phyloP scores from a whole-genome alignment of 2,113 vertebrate genomes.

The Percopsis transmontana region DNA sequence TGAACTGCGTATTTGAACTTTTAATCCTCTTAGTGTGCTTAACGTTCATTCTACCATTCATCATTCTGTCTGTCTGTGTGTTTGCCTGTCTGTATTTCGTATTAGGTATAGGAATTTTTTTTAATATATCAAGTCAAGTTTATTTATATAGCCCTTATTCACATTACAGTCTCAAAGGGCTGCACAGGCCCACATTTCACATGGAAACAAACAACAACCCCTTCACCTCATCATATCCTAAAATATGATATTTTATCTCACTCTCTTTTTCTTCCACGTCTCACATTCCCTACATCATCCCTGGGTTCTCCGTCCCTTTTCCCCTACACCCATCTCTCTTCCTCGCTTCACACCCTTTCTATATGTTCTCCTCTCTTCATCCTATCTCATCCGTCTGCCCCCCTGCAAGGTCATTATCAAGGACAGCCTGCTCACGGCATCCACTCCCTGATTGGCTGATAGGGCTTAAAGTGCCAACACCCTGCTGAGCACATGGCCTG shows the following conservation, averaged over 20 bases:
- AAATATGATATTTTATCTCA: not conserved
- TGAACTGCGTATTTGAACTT: slow-evolving; percentile 60
- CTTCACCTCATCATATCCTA: not conserved
- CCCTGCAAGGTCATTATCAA: slow-evolving; percentile 80
- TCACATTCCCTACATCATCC: slow-evolving; percentile 7
- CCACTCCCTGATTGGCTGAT: slow-evolving; percentile 71
- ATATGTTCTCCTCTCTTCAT: slow-evolving; percentile 28
- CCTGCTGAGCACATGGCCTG: slow-evolving; percentile 59
- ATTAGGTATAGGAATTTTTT: not conserved
- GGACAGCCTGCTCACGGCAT: slow-evolving; percentile 73
- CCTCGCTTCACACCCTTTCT: slow-evolving; percentile 32
- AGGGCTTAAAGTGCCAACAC: slow-evolving; percentile 76
- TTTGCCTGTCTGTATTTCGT: slow-evolving; percentile 11
- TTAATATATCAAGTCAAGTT: not conserved
- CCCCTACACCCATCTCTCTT: slow-evolving; percentile 4
- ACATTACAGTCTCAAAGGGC: too few relatives aligned
- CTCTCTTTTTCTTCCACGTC: not conserved
- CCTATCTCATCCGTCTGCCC: slow-evolving; percentile 52
- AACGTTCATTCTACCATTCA: slow-evolving; percentile 51
- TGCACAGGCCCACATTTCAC: too few relatives aligned
- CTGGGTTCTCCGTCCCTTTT: not conserved
- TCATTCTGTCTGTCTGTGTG: slow-evolving; percentile 34
- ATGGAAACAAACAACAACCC: too few relatives aligned
- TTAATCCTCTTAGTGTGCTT: slow-evolving; percentile 69
- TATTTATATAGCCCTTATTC: too few relatives aligned